Evolutionary conservation across 2,113 vertebrate genomes (phyloP), one percentile per base, ranked within the genome.

Genomic region (Tetrax tetrax): DNA sequence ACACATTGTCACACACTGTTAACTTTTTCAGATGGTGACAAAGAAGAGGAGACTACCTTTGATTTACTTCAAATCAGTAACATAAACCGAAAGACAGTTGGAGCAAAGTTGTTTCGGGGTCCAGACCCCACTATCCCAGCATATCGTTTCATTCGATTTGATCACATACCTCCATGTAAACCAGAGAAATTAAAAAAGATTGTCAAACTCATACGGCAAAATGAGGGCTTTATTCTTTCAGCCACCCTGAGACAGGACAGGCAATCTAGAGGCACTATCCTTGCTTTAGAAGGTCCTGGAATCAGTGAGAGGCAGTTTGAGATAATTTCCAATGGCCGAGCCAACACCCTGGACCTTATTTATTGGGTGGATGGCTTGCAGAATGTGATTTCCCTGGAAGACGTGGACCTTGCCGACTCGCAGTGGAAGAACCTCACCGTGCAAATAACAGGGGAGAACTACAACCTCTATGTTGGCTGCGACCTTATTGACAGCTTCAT

Each of bases 371-470:
- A 98, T 12, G 99, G 98, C 80, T 95, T 98, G 8, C 98, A 98
- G 96, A 99, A 99, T 0, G 96, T 98, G 60, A 97, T 99, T 90
- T 99, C 98, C 37, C 98, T 99, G 57, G 99, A 99, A 98, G 99
- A 99, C 0, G 99, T 99, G 97, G 99, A 99, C 95, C 97, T 99
- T 61, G 98, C 99, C 0, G 99, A 99, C 93, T 98, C 99, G 0
- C 99, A 99, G 83, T 99, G 99, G 99, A 99, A 99, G 98, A 99
- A 99, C 57, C 83, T 99, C 96, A 99, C 99, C 0, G 98, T 99
- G 91, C 99, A 99, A 64, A 96, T 99, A 96, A 98, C 98, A 0
- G 98, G 98, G 10, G 99, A 99, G 90, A 99, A 98, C 83, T 99
- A 98, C 80, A 98, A 99, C 96, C 97, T 99, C 75, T 99, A 98